Evolutionary conservation across 2,888 invertebrate species (phyloP).

Genomic region (Petrophora chlorosata): DNA sequence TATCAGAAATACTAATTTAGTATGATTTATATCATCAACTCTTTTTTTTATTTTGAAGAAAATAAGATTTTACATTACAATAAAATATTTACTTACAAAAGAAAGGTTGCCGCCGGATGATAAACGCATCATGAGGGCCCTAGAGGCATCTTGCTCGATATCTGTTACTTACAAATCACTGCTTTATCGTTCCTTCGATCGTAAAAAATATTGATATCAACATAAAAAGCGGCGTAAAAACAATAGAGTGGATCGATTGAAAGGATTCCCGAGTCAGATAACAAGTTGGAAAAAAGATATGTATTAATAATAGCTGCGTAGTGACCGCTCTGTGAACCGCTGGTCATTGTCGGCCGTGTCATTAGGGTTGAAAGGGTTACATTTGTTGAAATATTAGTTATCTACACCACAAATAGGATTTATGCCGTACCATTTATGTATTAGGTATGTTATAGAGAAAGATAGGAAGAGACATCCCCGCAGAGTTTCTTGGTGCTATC

Average conservation of each 20-base stretch:
- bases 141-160: constrained; percentile 72
- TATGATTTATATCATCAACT: constrained; percentile 30
- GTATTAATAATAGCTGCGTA: constrained; percentile 79
- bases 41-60: constrained; percentile 30
- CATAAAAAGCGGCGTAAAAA: constrained; percentile 80
- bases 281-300: constrained; percentile 71
- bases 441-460: no score
- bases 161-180: constrained; percentile 80
- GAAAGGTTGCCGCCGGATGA: constrained; percentile 74
- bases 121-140: constrained; percentile 72
- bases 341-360: constrained; percentile 61
- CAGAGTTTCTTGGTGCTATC: no score
- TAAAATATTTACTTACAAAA: constrained; percentile 79
- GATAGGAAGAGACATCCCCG: no score
- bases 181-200: constrained; percentile 78
- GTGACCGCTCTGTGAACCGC: constrained; percentile 54
- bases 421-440: no score
- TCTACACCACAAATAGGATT: not conserved
- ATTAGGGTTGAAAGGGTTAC: constrained; percentile 43
- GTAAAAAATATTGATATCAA: constrained; percentile 82
- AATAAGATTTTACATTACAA: constrained; percentile 60
- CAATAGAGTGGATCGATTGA: constrained; percentile 81
- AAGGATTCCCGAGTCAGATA: constrained; percentile 79
- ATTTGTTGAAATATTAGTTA: constrained; percentile 15
- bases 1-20: constrained; percentile 35